A percentile compares a stretch with the other conserved stretches of the same genome.
These are phyloP conservation scores for Alaudala cheleensis DNA, from an alignment of 2,113 vertebrate species.

Conservation along the genomic window DNA sequence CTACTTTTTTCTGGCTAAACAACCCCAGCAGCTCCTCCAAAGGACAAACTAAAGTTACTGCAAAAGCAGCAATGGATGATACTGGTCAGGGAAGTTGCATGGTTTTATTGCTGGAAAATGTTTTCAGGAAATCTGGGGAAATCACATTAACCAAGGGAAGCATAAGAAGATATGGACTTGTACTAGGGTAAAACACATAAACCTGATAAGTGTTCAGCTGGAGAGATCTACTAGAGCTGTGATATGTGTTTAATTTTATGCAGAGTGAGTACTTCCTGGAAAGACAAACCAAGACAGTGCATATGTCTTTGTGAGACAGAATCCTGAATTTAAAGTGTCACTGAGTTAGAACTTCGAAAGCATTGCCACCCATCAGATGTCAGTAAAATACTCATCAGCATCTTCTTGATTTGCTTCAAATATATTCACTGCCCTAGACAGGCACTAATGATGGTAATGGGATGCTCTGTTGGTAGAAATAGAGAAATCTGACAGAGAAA, in stretches of 20 bases:
- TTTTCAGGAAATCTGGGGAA: neutral
- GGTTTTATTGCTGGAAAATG: neutral
- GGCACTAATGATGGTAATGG: neutral
- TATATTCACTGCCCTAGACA: neutral
- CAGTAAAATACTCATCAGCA: neutral
- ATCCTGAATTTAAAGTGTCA: slow-evolving; percentile 32
- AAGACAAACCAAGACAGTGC: slow-evolving; percentile 10
- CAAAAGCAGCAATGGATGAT: neutral
- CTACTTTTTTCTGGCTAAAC: neutral
- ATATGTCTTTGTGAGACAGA: slow-evolving; percentile 40
- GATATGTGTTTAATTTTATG: slow-evolving; percentile 48
- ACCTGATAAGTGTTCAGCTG: neutral
- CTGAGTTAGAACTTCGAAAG: slow-evolving; percentile 13
- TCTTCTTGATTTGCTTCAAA: neutral
- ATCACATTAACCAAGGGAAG: neutral
- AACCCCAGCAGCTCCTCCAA: neutral
- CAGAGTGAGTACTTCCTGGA: slow-evolving; percentile 36
- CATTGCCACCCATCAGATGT: neutral
- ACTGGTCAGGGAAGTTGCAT: neutral
- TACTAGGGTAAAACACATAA: neutral
- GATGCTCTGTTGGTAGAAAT: neutral
- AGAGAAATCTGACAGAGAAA: neutral
- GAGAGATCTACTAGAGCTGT: neutral
- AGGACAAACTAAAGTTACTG: neutral
- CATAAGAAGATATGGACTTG: neutral